phyloP scores from a whole-genome alignment of 2,113 vertebrate species.

The Triplophysa tibetana region DNA sequence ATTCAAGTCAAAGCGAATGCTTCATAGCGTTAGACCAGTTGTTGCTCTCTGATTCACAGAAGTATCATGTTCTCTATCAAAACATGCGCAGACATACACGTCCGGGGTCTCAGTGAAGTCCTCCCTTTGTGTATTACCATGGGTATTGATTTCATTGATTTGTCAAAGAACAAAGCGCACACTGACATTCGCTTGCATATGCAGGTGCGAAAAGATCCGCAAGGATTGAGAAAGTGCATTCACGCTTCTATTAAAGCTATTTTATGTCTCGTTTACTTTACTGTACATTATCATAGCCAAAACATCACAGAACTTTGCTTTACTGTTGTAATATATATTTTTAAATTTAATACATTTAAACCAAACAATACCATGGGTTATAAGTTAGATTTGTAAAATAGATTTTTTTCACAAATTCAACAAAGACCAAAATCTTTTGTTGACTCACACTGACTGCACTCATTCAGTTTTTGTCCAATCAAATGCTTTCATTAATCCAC shows the following conservation, averaged over 20 bases:
- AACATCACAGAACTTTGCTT: too few relatives aligned
- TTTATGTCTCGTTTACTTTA: slow-evolving; percentile 24
- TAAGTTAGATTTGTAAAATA: too few relatives aligned
- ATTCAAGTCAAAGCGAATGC: slow-evolving; percentile 18
- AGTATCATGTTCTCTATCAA: slow-evolving; percentile 30
- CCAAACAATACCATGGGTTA: too few relatives aligned
- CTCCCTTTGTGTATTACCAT: slow-evolving; percentile 40
- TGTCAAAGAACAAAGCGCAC: slow-evolving; percentile 31
- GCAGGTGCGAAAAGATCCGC: slow-evolving; percentile 36
- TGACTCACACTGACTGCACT: too few relatives aligned
- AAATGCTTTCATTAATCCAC: slow-evolving; percentile 27
- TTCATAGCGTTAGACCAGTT: slow-evolving; percentile 18
- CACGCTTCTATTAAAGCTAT: slow-evolving; percentile 42
- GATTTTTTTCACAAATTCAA: too few relatives aligned
- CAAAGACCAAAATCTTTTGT: too few relatives aligned
- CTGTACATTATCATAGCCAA: too few relatives aligned
- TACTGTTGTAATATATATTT: too few relatives aligned
- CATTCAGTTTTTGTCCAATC: too few relatives aligned
- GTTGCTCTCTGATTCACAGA: slow-evolving; percentile 19
- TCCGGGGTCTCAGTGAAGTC: neutral
- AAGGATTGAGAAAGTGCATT: neutral
- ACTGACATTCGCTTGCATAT: slow-evolving; percentile 49
- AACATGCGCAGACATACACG: slow-evolving; percentile 9
- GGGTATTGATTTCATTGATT: slow-evolving; percentile 51
- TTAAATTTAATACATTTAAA: too few relatives aligned